These are phyloP conservation scores for human DNA, from an alignment of 2,113 vertebrate species.

Conservation along the genomic window DNA sequence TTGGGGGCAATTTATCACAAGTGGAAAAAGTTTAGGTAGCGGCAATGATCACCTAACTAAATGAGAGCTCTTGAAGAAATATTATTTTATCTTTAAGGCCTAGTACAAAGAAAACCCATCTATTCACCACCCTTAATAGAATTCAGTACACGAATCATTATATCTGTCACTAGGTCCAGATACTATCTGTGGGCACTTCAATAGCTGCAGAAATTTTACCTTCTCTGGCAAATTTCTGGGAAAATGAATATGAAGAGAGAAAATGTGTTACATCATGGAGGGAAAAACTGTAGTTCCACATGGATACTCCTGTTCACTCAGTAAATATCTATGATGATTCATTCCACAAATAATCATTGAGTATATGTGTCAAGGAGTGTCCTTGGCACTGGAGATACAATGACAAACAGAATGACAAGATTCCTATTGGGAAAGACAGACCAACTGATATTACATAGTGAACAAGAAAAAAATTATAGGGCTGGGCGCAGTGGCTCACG, in stretches of 20 bases:
- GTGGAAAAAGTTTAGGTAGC: not conserved
- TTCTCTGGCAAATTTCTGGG: not conserved
- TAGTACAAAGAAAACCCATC: not conserved
- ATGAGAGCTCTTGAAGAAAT: not conserved
- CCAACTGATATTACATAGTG: not conserved
- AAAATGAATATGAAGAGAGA: not conserved
- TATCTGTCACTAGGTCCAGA: not conserved
- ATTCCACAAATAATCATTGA: not conserved
- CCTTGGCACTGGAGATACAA: not conserved
- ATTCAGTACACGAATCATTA: not conserved
- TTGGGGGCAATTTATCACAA: not conserved
- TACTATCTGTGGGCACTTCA: not conserved
- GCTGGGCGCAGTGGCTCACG: too few relatives aligned
- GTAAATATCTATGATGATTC: not conserved
- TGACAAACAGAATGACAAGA: not conserved
- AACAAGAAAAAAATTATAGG: not conserved
- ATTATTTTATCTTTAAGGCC: not conserved
- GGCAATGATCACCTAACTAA: not conserved
- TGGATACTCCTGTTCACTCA: not conserved
- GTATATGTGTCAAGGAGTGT: not conserved
- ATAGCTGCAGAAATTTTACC: not conserved
- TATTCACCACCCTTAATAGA: not conserved
- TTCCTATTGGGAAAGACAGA: not conserved
- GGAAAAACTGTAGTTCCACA: not conserved
- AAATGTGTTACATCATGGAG: not conserved